Percentiles rank a stretch among this genome's conserved stretches.
phyloP scores from a whole-genome alignment of 2,113 vertebrate species.

The Plectropomus leopardus region DNA sequence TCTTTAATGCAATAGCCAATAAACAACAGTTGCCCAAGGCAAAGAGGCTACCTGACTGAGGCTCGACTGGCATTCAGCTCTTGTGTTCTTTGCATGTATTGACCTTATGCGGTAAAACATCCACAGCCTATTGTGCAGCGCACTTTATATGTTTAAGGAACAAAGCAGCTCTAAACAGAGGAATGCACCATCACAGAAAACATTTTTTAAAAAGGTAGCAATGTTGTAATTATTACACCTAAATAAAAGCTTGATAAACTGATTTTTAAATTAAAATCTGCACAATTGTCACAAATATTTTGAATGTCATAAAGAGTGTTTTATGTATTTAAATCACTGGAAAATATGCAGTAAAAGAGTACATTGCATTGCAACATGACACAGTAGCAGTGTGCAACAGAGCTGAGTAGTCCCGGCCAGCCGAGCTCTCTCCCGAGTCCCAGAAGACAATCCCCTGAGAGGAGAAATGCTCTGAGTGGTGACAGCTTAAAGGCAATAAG shows the following conservation, averaged over 20 bases:
- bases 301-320: constrained; percentile 21
- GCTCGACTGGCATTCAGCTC: constrained; percentile 62
- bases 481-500: constrained; percentile 84
- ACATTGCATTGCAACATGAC: constrained; percentile 57
- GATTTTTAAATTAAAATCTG: constrained; percentile 12
- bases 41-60: constrained; percentile 71
- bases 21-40: constrained; percentile 74
- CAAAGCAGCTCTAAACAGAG: constrained; percentile 43
- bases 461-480: constrained; percentile 77
- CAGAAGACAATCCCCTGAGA: constrained; percentile 78
- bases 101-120: constrained; percentile 78
- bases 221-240: constrained; percentile 11
- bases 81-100: constrained; percentile 67
- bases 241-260: constrained; percentile 27
- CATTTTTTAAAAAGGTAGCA: neutral
- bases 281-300: constrained; percentile 14
- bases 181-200: constrained; percentile 18
- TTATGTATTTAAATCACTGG: constrained; percentile 30
- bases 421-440: constrained; percentile 69
- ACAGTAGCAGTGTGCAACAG: constrained; percentile 69
- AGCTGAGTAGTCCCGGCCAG: constrained; percentile 64
- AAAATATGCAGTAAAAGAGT: constrained; percentile 37
- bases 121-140: constrained; percentile 55
- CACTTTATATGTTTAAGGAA: constrained; percentile 49
- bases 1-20: constrained; percentile 69